Percentiles rank a stretch among this genome's conserved stretches.
Evolutionary conservation across 2,113 vertebrate genomes (phyloP).

Genomic region (Sylvilagus bachmani): DNA sequence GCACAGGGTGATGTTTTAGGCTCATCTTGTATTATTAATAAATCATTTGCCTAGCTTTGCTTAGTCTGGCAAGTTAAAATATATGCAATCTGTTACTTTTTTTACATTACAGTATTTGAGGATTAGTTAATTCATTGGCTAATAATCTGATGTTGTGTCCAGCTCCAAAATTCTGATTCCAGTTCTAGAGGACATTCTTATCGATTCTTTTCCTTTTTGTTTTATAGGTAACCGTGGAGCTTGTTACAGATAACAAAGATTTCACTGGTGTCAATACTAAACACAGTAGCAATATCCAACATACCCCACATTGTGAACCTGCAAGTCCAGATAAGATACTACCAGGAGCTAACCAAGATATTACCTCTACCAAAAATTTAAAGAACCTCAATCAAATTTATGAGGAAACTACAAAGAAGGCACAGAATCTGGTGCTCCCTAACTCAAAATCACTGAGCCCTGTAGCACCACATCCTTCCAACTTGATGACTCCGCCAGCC

Average conservation of each 20-base stretch:
- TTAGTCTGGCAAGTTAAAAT: constrained; percentile 13
- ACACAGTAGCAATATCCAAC: background rate
- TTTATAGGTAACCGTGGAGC: constrained; percentile 92
- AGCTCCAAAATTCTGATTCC: constrained; percentile 67
- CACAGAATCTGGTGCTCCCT: constrained; percentile 52
- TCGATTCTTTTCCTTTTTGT: background rate
- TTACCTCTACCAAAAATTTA: background rate
- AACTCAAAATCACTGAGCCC: background rate
- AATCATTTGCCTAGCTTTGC: constrained; percentile 24
- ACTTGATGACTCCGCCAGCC: background rate
- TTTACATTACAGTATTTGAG: background rate
- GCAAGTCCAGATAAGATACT: constrained; percentile 71
- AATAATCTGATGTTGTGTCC: constrained; percentile 3
- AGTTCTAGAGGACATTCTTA: background rate
- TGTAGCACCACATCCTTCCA: background rate
- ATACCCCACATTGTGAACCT: background rate
- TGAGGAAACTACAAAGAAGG: background rate
- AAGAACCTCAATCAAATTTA: background rate
- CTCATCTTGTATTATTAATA: constrained; percentile 42
- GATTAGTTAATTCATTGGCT: constrained; percentile 32
- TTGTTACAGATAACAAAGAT: constrained; percentile 87
- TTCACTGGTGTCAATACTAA: constrained; percentile 62
- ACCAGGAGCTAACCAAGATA: constrained; percentile 27
- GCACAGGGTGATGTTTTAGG: constrained; percentile 1
- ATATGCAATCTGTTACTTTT: constrained; percentile 10